Base-by-base conservation (phyloP, 2,113 vertebrate genomes). In the Meles meles region DNA sequence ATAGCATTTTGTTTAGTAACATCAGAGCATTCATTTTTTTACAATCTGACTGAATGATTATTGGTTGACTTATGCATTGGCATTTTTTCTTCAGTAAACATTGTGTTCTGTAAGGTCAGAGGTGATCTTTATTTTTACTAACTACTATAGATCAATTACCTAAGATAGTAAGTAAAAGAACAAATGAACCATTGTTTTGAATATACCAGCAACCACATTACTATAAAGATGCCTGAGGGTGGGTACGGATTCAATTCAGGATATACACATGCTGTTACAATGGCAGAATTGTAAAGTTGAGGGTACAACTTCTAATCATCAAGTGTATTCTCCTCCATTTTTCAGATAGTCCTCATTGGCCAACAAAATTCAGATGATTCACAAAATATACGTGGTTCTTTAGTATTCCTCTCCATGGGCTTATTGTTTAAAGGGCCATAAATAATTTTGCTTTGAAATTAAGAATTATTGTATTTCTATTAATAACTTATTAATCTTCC, bases 391-490 rank as follows among this genome's bases (percentile, higher is more conserved):
- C 90, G 79, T 55, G 7, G 44, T 79, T 27, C 61, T 76, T 80
- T 76, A 39, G 47, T 81, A 95, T 67, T 76, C 11, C 90, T 61
- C 13, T 83, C 17, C n/a, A 31, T 72, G 82, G 44, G 31, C 7
- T 87, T 86, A 65, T 5, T 82, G 77, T 94, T 7, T 69, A 91
- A 95, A 63, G 20, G 8, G 3, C 86, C n/a, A 67, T 49, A 18
- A 71, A 90, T 52, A 93, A 93, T 80, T 93, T 11, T 93, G 31
- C 31, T 93, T 27, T 90, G 20, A 88, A 83, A 69, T 84, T 61
- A 44, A 92, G 21, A 71, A 77, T 90, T 67, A 37, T 15, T 90
- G n/a, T 74, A 81, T 44, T 74, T 93, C 7, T 90, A 13, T 79
- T 65, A 88, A 91, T 37, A 90, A 71, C 8, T 55, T 77, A 27